phyloP scores from a whole-genome alignment of 2,888 invertebrate genomes.

The Baronia brevicornis region DNA sequence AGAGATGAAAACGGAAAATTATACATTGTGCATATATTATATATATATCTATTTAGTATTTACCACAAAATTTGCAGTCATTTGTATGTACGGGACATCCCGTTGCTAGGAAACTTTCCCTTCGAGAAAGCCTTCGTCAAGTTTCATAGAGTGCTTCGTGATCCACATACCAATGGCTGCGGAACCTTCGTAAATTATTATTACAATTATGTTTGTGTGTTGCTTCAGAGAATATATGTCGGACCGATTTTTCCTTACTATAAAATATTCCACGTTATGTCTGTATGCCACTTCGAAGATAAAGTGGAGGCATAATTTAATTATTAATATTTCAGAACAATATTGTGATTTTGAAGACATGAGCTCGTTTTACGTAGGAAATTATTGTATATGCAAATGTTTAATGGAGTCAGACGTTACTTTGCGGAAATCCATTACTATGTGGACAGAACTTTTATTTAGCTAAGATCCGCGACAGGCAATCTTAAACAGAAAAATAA shows the following conservation, averaged over 20 bases:
- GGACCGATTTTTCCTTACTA: constrained; percentile 13
- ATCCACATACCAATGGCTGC: constrained; percentile 50
- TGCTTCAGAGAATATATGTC: constrained; percentile 16
- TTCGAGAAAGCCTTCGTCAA: constrained; percentile 68
- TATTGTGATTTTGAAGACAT: too few species aligned
- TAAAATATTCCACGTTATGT: constrained; percentile 12
- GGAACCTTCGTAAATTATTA: constrained; percentile 24
- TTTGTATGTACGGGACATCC: constrained; percentile 59
- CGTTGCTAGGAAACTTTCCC: constrained; percentile 53
- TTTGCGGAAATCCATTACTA: too few species aligned
- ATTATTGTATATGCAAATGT: too few species aligned
- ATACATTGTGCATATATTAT: background rate
- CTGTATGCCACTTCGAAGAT: constrained; percentile 6
- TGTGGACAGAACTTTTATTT: too few species aligned
- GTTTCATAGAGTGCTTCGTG: constrained; percentile 63
- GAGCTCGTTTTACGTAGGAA: background rate
- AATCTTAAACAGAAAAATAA: too few species aligned
- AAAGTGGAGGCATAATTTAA: constrained; percentile 12
- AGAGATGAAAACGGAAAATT: too few species aligned
- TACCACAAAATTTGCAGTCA: constrained; percentile 27
- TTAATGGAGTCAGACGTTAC: too few species aligned
- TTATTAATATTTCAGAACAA: too few species aligned
- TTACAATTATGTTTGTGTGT: constrained; percentile 19
- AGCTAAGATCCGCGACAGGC: too few species aligned
- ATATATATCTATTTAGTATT: constrained; percentile 6